Evolutionary conservation across 1,140 invertebrate genomes (phyloP).

Genomic region (Aphidius gifuensis): DNA sequence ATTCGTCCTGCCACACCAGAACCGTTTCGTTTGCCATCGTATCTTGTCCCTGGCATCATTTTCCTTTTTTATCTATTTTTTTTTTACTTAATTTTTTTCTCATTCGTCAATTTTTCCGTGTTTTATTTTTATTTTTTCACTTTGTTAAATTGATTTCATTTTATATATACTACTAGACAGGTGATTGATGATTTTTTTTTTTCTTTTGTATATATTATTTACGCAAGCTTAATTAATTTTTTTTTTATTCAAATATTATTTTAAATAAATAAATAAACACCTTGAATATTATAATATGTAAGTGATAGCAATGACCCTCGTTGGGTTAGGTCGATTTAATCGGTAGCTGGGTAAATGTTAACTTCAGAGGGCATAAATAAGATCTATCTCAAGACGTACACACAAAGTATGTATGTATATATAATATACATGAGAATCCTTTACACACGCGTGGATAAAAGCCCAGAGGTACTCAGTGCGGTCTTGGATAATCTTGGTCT

Average conservation of each 20-base stretch:
- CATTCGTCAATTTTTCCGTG: too few species aligned
- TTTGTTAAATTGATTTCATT: too few species aligned
- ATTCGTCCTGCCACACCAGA: slow-evolving; percentile 26
- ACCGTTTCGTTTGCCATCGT: slow-evolving; percentile 14
- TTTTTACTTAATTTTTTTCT: too few species aligned
- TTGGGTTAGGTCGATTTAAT: slow-evolving; percentile 42
- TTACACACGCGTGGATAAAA: slow-evolving; percentile 38
- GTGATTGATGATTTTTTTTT: too few species aligned
- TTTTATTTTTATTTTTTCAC: too few species aligned
- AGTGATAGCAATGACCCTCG: too few species aligned
- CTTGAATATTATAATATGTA: too few species aligned
- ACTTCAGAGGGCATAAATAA: slow-evolving; percentile 49
- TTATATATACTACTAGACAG: too few species aligned
- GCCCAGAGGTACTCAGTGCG: background rate
- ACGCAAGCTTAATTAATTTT: too few species aligned
- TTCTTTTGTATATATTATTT: too few species aligned
- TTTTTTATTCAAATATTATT: too few species aligned
- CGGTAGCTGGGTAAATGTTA: slow-evolving; percentile 42
- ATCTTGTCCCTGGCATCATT: slow-evolving; percentile 17
- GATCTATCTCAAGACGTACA: slow-evolving; percentile 39
- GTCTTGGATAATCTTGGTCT: slow-evolving; percentile 17
- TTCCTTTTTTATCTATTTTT: background rate
- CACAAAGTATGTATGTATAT: background rate
- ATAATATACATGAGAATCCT: slow-evolving; percentile 51
- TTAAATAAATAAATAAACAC: too few species aligned